Base-by-base conservation (phyloP, 2,797 vertebrate species). In the Anisognathus igniventris region DNA sequence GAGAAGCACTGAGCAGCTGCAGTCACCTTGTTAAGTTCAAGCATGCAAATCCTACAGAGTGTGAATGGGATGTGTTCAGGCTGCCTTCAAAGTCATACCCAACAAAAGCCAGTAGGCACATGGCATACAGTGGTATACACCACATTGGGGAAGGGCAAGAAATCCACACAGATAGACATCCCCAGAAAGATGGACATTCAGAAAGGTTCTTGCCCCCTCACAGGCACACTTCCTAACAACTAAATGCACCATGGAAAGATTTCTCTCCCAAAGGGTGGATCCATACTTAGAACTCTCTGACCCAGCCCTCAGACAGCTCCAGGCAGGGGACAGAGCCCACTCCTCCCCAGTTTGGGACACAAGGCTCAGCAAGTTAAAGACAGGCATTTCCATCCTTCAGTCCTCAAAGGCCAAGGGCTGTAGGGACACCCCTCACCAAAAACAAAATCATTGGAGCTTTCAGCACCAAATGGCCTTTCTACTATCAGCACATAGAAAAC, bases 381-480 rank as follows among this genome's bases (percentile, higher is more conserved):
- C 28, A 47, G 14, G 39, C 40, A 64, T 90, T 91, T 93, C 56
- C 45, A 71, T 64, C 91, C 44, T 62, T 71, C 60, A 31, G 25
- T 42, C 78, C 76, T 65, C 83, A 84, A 76, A 58, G 57, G 62
- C 70, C 71, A 90, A 71, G 42, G 42, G 79, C 67, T 78, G 79
- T 66, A 68, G 50, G 81, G 78, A 95, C 54, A 81, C 9, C 44
- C 9, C 81, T 79, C 45, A 91, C 66, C 31, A 24, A 77, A 93
- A 80, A 66, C 68, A 77, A 17, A 50, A 78, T 84, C 7, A 0
- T 70, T 64, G 71, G 62, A 92, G 61, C 72, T 91, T 95, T 94
- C 93, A 93, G 68, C 90, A 94, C 80, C 92, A 85, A 95, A 73
- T 2, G 2, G 77, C 84, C 80, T 86, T 86, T 74, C 77, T 54